Conservation (phyloP, 2,888 invertebrate genomes). For the Abrostola tripartita region DNA sequence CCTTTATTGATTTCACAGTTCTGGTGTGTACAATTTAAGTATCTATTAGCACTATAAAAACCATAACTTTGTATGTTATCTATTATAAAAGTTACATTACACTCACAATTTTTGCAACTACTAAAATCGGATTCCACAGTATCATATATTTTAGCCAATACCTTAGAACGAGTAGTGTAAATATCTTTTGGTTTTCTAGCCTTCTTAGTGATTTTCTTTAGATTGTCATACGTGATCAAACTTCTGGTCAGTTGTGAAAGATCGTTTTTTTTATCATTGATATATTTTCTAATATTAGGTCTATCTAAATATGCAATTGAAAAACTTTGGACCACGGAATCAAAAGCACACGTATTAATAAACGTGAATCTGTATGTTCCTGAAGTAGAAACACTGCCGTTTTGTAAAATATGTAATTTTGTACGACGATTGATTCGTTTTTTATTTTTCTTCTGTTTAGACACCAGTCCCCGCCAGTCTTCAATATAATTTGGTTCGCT, state of each 20-base stretch:
- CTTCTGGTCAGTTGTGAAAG: constrained; percentile 29
- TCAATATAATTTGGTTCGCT: constrained; percentile 30
- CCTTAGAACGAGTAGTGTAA: constrained; percentile 27
- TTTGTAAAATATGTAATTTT: constrained; percentile 22
- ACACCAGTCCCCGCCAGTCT: constrained; percentile 34
- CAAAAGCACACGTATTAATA: constrained; percentile 35
- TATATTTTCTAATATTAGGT: constrained; percentile 23
- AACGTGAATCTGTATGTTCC: constrained; percentile 19
- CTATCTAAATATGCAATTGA: constrained; percentile 33
- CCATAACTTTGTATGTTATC: constrained; percentile 33
- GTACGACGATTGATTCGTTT: constrained; percentile 24
- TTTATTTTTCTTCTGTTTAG: constrained; percentile 31
- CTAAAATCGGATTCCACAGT: constrained; percentile 29
- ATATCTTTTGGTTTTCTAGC: constrained; percentile 32
- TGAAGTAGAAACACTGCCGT: constrained; percentile 18
- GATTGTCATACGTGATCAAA: constrained; percentile 28
- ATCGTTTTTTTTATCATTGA: constrained; percentile 26
- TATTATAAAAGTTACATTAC: constrained; percentile 34
- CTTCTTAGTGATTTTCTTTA: constrained; percentile 30
- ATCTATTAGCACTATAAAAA: constrained; percentile 32
- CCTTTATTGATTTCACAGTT: constrained; percentile 27
- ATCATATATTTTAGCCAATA: constrained; percentile 30
- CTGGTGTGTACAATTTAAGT: constrained; percentile 28
- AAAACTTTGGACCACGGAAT: constrained; percentile 35
- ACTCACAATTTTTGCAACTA: constrained; percentile 34